A percentile compares a stretch with the other conserved stretches of the same genome.
Evolutionary conservation across 2,113 vertebrate species (phyloP).

Genomic region (Megalops atlanticus): DNA sequence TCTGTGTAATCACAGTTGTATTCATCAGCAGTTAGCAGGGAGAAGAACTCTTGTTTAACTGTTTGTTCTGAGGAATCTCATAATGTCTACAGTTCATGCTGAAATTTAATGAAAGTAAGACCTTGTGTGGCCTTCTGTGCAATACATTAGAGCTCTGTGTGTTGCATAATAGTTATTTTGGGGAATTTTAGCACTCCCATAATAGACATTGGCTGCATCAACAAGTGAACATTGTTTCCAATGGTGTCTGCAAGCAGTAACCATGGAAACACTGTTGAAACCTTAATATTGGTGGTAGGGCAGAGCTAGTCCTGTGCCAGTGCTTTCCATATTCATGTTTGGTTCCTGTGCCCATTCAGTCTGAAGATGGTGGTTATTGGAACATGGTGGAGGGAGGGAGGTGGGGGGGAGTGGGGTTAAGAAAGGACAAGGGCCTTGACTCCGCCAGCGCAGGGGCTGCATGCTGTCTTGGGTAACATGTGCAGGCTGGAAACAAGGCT

Average conservation of each 20-base stretch:
- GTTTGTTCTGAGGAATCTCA: neutral
- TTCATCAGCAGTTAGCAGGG: too few relatives aligned
- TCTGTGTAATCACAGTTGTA: too few relatives aligned
- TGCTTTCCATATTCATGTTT: conserved; percentile 16
- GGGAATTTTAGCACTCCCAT: conserved; percentile 40
- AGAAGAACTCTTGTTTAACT: too few relatives aligned
- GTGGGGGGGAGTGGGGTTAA: neutral
- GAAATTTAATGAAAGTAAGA: neutral
- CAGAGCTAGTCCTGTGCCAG: neutral
- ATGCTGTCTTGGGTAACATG: neutral
- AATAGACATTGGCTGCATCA: conserved; percentile 36
- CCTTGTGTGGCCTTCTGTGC: neutral
- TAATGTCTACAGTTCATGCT: neutral
- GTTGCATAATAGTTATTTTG: conserved; percentile 56
- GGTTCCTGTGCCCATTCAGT: neutral
- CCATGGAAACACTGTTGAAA: conserved; percentile 60
- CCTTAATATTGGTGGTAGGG: conserved; percentile 49
- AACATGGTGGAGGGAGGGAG: neutral
- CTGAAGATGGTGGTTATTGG: neutral
- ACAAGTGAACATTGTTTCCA: conserved; percentile 37
- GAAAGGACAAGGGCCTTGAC: neutral
- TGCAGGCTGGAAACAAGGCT: neutral
- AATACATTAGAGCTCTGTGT: neutral
- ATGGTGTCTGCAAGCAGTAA: conserved; percentile 40
- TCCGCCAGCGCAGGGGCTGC: neutral